A percentile compares a stretch with the other conserved stretches of the same genome.
Evolutionary conservation across 2,888 invertebrate species (phyloP).

Genomic region (Erebia aethiops): DNA sequence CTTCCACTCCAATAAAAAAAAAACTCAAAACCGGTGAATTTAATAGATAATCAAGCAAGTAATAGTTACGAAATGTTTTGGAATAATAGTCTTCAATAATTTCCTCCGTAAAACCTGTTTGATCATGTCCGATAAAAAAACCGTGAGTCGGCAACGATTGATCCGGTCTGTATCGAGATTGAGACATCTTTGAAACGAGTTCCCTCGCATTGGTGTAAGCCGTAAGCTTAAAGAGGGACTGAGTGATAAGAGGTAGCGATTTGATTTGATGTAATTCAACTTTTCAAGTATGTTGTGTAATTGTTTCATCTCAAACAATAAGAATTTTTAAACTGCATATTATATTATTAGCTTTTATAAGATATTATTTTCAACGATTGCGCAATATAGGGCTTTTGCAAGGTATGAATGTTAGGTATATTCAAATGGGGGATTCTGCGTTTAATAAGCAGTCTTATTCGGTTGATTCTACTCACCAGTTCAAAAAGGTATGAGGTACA

Average conservation of each 20-base stretch:
- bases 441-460: too few relatives aligned
- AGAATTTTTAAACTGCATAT: not conserved
- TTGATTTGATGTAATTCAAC: conserved; percentile 19
- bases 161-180: conserved; percentile 76
- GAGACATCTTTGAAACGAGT: conserved; percentile 79
- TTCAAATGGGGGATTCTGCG: too few relatives aligned
- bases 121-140: conserved; percentile 74
- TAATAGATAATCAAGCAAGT: conserved; percentile 36
- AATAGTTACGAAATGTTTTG: conserved; percentile 45
- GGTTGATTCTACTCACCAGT: too few relatives aligned
- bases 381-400: too few relatives aligned
- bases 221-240: conserved; percentile 48
- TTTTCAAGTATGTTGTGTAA: not conserved
- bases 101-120: conserved; percentile 70
- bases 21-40: conserved; percentile 18
- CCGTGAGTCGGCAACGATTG: conserved; percentile 74
- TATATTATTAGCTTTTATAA: too few relatives aligned
- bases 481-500: too few relatives aligned
- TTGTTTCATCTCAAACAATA: too few relatives aligned
- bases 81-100: conserved; percentile 51
- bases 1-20: not conserved
- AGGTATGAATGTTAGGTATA: too few relatives aligned
- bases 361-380: too few relatives aligned
- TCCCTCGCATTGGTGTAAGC: conserved; percentile 60
- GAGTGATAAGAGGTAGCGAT: conserved; percentile 48